A percentile compares a stretch with the other conserved stretches of the same genome.
Evolutionary conservation across 2,888 invertebrate species (phyloP).

Genomic region (Seladonia tumulorum): DNA sequence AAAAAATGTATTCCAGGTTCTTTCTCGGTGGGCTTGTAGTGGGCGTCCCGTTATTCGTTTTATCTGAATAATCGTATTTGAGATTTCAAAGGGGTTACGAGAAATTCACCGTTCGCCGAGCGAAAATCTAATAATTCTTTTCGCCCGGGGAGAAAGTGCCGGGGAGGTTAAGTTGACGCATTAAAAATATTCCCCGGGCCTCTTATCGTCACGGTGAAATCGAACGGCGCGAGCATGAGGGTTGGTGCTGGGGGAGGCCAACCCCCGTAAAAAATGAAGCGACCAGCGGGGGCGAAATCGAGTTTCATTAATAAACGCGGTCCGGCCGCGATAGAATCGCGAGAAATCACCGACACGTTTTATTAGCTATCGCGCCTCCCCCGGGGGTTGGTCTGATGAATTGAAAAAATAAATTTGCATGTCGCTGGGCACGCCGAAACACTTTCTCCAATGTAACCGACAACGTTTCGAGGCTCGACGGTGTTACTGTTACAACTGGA

Average conservation of each 20-base stretch:
- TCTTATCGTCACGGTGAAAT: neutral
- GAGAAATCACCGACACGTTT: conserved; percentile 32
- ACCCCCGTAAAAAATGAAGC: neutral
- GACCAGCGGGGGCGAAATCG: neutral
- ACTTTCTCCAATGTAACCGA: neutral
- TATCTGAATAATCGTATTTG: neutral
- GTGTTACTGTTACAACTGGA: neutral
- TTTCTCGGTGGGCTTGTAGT: neutral
- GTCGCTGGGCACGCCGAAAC: neutral
- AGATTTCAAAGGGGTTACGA: neutral
- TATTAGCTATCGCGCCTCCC: conserved; percentile 1
- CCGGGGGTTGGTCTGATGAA: neutral
- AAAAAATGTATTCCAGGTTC: neutral
- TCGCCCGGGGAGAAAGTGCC: neutral
- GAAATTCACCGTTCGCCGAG: neutral
- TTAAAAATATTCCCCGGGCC: conserved; percentile 1
- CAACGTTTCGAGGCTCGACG: neutral
- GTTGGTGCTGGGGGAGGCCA: neutral
- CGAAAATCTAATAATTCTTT: neutral
- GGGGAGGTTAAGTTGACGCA: neutral
- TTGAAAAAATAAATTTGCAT: neutral
- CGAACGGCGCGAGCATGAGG: neutral
- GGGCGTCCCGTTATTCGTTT: neutral
- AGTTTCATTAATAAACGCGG: conserved; percentile 35
- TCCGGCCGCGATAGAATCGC: conserved; percentile 2